These are phyloP conservation scores for Acanthosepion lycidas DNA, from an alignment of 2,888 invertebrate genomes.

Conservation along the genomic window DNA sequence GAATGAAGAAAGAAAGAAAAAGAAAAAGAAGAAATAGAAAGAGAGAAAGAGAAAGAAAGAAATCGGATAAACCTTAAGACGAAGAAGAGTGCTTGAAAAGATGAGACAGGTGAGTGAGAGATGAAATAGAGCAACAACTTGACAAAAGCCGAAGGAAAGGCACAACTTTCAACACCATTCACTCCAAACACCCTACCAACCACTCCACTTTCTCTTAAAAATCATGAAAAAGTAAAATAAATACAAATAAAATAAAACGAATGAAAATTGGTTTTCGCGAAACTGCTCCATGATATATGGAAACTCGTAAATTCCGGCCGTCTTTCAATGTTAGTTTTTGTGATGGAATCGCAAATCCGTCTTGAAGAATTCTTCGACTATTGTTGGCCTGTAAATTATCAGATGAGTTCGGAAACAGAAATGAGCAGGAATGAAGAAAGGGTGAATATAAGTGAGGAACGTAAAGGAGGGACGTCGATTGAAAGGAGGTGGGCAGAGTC, in stretches of 20 bases:
- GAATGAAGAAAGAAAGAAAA: too few relatives aligned
- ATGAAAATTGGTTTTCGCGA: conserved; percentile 8
- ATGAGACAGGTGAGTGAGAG: background rate
- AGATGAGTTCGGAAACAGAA: background rate
- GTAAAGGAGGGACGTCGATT: background rate
- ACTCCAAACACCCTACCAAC: background rate
- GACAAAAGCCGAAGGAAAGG: background rate
- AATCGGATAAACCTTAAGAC: too few relatives aligned
- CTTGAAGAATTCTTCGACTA: background rate
- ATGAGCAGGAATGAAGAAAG: background rate
- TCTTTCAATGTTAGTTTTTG: background rate
- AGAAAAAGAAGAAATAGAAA: too few relatives aligned
- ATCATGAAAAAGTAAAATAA: background rate
- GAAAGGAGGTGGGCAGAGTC: background rate
- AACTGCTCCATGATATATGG: background rate
- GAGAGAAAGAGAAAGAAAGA: too few relatives aligned
- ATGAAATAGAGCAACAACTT: background rate
- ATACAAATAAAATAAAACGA: background rate
- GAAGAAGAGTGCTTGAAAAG: too few relatives aligned
- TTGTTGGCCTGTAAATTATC: background rate
- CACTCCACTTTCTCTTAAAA: background rate
- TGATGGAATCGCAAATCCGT: conserved; percentile 23
- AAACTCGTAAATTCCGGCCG: background rate
- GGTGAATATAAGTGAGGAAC: background rate
- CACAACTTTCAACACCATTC: background rate